These are phyloP conservation scores for Lasioglossum malachurum DNA, from an alignment of 2,888 invertebrate species.

Conservation along the genomic window DNA sequence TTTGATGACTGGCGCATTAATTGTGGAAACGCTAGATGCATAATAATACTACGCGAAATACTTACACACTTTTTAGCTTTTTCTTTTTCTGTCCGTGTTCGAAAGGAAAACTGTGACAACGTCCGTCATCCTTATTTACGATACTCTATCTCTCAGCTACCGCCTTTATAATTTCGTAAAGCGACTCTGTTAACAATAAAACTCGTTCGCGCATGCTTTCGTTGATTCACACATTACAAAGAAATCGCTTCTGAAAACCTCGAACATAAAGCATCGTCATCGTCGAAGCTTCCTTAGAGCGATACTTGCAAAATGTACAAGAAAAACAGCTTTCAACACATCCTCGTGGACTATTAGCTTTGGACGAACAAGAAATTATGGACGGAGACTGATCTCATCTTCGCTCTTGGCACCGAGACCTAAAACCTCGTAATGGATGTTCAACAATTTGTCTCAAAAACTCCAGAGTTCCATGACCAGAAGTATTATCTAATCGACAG, in stretches of 20 bases:
- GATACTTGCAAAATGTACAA: not conserved
- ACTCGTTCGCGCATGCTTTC: not conserved
- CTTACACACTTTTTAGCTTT: slow-evolving; percentile 41
- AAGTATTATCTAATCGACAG: not conserved
- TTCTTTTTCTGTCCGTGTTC: not conserved
- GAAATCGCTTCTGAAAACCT: not conserved
- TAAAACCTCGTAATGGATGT: not conserved
- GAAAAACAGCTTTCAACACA: not conserved
- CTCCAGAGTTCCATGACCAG: not conserved
- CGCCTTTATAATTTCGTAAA: not conserved
- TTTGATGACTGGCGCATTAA: slow-evolving; percentile 56
- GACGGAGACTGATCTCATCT: slow-evolving; percentile 47
- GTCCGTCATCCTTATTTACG: not conserved
- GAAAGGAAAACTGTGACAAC: slow-evolving; percentile 1
- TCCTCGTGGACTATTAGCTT: not conserved
- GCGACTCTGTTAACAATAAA: slow-evolving; percentile 1
- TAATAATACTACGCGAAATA: slow-evolving; percentile 67
- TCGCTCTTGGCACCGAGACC: not conserved
- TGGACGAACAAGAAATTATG: slow-evolving; percentile 24
- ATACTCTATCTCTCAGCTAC: slow-evolving; percentile 6
- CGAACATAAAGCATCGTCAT: not conserved
- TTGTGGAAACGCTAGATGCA: slow-evolving; percentile 52
- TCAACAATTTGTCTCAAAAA: not conserved
- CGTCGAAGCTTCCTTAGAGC: not conserved
- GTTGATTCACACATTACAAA: not conserved